Evolutionary conservation across 2,113 vertebrate species (phyloP).

Genomic region (Thalassoma bifasciatum): DNA sequence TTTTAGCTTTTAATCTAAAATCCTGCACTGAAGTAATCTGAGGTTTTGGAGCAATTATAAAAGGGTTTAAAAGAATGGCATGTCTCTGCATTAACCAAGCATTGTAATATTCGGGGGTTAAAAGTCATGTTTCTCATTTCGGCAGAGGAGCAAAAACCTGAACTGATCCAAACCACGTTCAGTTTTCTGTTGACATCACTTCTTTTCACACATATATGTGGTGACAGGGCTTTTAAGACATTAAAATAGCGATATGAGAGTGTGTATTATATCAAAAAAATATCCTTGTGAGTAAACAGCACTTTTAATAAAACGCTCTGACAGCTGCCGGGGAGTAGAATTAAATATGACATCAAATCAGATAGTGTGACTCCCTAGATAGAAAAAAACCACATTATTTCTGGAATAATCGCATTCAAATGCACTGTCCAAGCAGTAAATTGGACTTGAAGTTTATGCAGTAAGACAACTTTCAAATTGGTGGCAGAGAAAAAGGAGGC

Average conservation of each 20-base stretch:
- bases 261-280: slow-evolving; percentile 53
- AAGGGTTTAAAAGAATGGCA: slow-evolving; percentile 36
- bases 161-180: neutral
- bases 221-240: slow-evolving; percentile 21
- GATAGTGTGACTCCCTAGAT: slow-evolving; percentile 35
- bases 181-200: neutral
- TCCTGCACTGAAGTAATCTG: slow-evolving; percentile 60
- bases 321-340: slow-evolving; percentile 51
- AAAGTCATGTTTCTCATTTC: slow-evolving; percentile 25
- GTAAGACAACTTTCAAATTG: slow-evolving; percentile 11
- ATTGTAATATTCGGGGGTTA: slow-evolving; percentile 38
- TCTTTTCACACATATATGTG: neutral
- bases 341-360: slow-evolving; percentile 62
- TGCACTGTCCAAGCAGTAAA: slow-evolving; percentile 20
- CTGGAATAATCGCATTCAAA: slow-evolving; percentile 50
- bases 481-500: slow-evolving; percentile 6
- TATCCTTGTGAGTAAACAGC: slow-evolving; percentile 46
- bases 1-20: slow-evolving; percentile 53
- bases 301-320: slow-evolving; percentile 48
- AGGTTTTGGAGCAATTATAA: slow-evolving; percentile 42
- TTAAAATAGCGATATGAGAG: slow-evolving; percentile 28
- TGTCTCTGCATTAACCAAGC: slow-evolving; percentile 13
- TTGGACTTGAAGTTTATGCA: slow-evolving; percentile 26
- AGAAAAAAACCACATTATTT: slow-evolving; percentile 36
- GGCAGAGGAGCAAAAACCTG: slow-evolving; percentile 1